Percentiles rank a stretch among this genome's conserved stretches.
phyloP scores from a whole-genome alignment of 92 coral and sea anemone genomes.

The Porites cylindrica region DNA sequence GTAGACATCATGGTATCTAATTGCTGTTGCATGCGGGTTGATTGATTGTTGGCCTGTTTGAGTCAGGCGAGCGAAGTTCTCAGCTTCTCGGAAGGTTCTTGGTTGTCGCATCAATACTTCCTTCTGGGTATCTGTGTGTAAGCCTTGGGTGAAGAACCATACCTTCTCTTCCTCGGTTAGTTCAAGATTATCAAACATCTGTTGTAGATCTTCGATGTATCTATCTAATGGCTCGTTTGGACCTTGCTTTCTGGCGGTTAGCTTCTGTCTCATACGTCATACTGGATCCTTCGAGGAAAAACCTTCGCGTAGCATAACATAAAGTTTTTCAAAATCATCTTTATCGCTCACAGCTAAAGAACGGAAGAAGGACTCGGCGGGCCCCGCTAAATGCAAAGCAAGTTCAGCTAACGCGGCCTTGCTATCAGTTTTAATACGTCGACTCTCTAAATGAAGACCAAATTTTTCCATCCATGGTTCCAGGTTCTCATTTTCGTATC shows the following conservation, averaged over 20 bases:
- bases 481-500: background rate
- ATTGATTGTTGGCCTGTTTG: no score
- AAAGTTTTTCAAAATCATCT: background rate
- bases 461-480: background rate
- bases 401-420: background rate
- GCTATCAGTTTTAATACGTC: background rate
- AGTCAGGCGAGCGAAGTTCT: background rate
- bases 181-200: background rate
- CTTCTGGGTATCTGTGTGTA: background rate
- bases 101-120: constrained; percentile 1
- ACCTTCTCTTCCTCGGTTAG: background rate
- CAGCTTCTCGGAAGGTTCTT: background rate
- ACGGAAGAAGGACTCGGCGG: background rate
- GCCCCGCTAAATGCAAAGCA: background rate
- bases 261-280: background rate
- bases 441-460: background rate
- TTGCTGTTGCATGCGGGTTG: no score
- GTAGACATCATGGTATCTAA: no score
- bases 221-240: background rate
- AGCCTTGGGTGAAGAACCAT: constrained; percentile 4
- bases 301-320: background rate
- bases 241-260: background rate
- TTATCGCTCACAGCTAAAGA: background rate
- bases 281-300: background rate
- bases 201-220: background rate